Conservation (phyloP, 2,888 invertebrate species). For the Amiota minor region DNA sequence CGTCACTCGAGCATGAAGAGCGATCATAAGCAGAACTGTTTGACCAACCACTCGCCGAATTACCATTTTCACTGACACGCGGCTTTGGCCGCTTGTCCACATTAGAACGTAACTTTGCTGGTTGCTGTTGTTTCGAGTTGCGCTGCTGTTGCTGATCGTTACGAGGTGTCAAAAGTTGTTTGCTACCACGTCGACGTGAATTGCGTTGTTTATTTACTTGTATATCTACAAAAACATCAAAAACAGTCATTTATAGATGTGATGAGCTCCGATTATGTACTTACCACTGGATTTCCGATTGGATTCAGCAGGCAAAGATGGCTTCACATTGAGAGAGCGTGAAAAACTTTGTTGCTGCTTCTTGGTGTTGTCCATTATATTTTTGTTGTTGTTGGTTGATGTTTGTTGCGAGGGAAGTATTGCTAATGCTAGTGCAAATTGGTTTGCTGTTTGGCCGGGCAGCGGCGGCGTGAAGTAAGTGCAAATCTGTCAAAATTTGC, state of each 20-base stretch:
- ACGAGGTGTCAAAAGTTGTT: constrained; percentile 75
- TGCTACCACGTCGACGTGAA: constrained; percentile 67
- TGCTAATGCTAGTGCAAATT: constrained; percentile 36
- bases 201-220: constrained; percentile 64
- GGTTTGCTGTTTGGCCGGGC: constrained; percentile 30
- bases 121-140: constrained; percentile 75
- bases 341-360: constrained; percentile 79
- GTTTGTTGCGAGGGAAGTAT: constrained; percentile 40
- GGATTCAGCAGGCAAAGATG: constrained; percentile 79
- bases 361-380: constrained; percentile 77
- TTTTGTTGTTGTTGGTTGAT: constrained; percentile 72
- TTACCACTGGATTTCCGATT: constrained; percentile 63
- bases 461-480: not conserved
- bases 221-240: constrained; percentile 51
- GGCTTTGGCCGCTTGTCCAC: constrained; percentile 78
- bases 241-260: not conserved
- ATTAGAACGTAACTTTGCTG: constrained; percentile 76
- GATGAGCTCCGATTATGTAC: constrained; percentile 80
- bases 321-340: constrained; percentile 81
- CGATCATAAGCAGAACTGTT: constrained; percentile 44
- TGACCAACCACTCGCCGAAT: constrained; percentile 49
- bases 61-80: constrained; percentile 75
- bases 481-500: constrained; percentile 49
- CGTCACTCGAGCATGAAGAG: constrained; percentile 57
- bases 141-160: constrained; percentile 74